These are phyloP conservation scores for Semnornis frantzii DNA, from an alignment of 2,113 vertebrate genomes.

Conservation along the genomic window DNA sequence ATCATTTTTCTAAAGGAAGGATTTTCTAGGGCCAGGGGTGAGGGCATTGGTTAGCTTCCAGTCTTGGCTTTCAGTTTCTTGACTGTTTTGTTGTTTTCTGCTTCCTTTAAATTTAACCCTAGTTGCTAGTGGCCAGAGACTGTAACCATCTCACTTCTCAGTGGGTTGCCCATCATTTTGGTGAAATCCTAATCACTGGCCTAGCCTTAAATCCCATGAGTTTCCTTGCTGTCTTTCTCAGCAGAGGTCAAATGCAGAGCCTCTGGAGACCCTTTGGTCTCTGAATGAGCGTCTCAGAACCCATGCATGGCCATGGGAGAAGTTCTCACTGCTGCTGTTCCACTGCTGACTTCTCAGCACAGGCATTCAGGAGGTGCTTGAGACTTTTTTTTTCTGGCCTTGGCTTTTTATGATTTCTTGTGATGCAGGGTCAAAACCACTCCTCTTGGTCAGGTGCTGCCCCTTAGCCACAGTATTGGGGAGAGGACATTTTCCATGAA, in stretches of 20 bases:
- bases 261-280: neutral
- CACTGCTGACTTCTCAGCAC: neutral
- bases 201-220: neutral
- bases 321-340: neutral
- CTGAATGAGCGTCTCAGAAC: neutral
- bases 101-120: neutral
- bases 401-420: neutral
- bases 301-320: accelerated
- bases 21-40: neutral
- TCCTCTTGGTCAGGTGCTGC: neutral
- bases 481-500: accelerated
- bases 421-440: neutral
- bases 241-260: neutral
- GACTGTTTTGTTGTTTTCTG: neutral
- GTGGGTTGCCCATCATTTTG: neutral
- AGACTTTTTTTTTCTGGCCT: neutral
- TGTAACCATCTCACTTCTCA: neutral
- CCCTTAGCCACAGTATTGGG: neutral
- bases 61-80: neutral
- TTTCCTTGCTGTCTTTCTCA: neutral
- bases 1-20: neutral
- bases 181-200: too few relatives aligned
- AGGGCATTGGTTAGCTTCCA: neutral
- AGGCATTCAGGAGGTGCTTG: neutral
- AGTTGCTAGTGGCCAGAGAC: neutral